phyloP scores from a whole-genome alignment of 2,113 vertebrate genomes.

The Irena cyanogastra region DNA sequence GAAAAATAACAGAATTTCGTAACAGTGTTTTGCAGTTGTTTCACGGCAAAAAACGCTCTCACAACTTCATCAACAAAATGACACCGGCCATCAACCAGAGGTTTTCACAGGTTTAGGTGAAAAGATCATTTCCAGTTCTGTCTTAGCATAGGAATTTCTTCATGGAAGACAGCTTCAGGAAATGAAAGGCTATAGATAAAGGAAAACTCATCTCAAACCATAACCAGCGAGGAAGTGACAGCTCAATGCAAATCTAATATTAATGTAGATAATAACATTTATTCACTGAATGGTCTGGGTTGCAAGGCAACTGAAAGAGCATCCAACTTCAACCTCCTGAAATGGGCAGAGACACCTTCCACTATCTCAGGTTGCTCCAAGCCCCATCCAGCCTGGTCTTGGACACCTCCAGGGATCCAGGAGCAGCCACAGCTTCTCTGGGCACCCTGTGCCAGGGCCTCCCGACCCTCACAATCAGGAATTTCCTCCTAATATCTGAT shows the following conservation, averaged over 20 bases:
- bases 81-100: not conserved
- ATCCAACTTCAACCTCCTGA: not conserved
- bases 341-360: rapidly evolving
- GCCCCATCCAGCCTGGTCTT: rapidly evolving
- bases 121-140: not conserved
- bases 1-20: constrained; percentile 52
- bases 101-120: not conserved
- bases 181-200: not conserved
- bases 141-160: not conserved
- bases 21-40: constrained; percentile 11
- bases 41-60: not conserved
- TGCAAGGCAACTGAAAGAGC: not conserved
- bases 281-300: not conserved
- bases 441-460: not conserved
- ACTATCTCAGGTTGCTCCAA: rapidly evolving
- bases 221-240: not conserved
- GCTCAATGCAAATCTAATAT: not conserved
- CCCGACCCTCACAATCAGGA: not conserved
- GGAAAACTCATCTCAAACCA: not conserved
- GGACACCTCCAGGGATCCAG: not conserved
- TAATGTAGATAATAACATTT: not conserved
- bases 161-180: not conserved
- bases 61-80: not conserved
- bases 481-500: not conserved
- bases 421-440: not conserved